Evolutionary conservation across 2,888 invertebrate species (phyloP), one percentile per base, ranked within the genome.

Genomic region (Stegana nigrithorax): DNA sequence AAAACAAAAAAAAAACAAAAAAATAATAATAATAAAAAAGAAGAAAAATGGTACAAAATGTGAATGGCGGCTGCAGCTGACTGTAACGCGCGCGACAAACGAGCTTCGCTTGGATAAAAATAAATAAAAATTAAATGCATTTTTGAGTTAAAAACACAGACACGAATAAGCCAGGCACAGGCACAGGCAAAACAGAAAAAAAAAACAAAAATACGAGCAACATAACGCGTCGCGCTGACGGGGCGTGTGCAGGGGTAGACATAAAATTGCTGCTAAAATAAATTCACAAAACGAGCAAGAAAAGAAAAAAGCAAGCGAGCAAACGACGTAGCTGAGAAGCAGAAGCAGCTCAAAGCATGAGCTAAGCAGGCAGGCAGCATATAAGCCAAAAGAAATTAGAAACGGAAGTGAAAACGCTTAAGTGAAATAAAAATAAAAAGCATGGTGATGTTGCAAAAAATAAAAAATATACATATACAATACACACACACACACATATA

Each of bases 81-180:
- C 5, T n/a, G 51, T 4, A 44, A 4, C 45, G 19, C 23, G 45
- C 21, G 45, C 23, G 45, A 21, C 21, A n/a, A 51, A 47, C 44
- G 23, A 47, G 27, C n/a, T 8, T 53, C 8, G 4, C 51, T 53
- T 53, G 57, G 4, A 57, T 42, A 39, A 58, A 32, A 58, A 45
- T 58, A 58, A 58, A 58, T 58, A 59, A 27, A 47, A 59, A 59
- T 59, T 59, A 45, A 59, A 59, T 45, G 45, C 32, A 29, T 45
- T 59, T 32, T 29, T 4, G 14, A 26, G 23, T 39, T 6, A 32
- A 10, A 6, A 21, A 29, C 19, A 17, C 10, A 21, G 21, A 4
- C 19, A 12, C 21, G n/a, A 12, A 51, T 27, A 39, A 55, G 12
- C n/a, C 25, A n/a, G 50, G 4, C 21, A 55, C 32, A 55, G 19